Conservation (phyloP, 2,113 vertebrate species). For the Corydoras maculifer region DNA sequence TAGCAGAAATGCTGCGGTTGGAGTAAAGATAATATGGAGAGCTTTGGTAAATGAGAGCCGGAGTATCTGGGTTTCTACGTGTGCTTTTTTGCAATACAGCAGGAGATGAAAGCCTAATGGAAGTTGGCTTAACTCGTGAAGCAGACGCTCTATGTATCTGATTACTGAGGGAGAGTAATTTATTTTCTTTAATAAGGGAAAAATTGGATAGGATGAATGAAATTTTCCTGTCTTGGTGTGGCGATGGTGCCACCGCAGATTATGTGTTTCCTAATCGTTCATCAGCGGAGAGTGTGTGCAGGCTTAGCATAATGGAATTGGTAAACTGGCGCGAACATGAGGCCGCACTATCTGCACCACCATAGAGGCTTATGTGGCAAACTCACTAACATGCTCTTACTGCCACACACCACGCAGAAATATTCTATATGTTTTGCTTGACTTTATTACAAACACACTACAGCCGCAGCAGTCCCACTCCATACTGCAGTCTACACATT, state of each 20-base stretch:
- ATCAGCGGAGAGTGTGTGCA: slow-evolving; percentile 71
- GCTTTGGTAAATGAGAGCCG: slow-evolving; percentile 54
- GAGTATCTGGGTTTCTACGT: slow-evolving; percentile 41
- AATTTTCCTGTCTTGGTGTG: slow-evolving; percentile 71
- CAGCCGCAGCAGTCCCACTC: too few relatives aligned
- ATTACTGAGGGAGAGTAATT: slow-evolving; percentile 72
- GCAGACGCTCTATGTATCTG: slow-evolving; percentile 72
- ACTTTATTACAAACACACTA: too few relatives aligned
- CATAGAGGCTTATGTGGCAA: slow-evolving; percentile 61
- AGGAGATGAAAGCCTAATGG: slow-evolving; percentile 68
- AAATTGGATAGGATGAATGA: slow-evolving; percentile 77
- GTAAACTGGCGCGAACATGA: slow-evolving; percentile 75
- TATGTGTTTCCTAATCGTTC: slow-evolving; percentile 77
- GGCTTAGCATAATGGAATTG: slow-evolving; percentile 80
- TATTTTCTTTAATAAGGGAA: slow-evolving; percentile 75
- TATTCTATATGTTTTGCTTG: too few relatives aligned
- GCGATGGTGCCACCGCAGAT: slow-evolving; percentile 69
- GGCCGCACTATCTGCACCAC: slow-evolving; percentile 65
- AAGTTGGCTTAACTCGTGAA: slow-evolving; percentile 73
- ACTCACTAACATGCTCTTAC: slow-evolving; percentile 23
- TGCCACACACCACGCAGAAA: too few relatives aligned
- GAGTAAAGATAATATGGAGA: slow-evolving; percentile 53
- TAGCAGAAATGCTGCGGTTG: background rate
- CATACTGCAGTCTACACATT: too few relatives aligned
- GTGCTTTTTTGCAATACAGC: slow-evolving; percentile 52